These are phyloP conservation scores for Tauraco hartlaubi DNA, from an alignment of 2,797 vertebrate genomes.

Conservation along the genomic window DNA sequence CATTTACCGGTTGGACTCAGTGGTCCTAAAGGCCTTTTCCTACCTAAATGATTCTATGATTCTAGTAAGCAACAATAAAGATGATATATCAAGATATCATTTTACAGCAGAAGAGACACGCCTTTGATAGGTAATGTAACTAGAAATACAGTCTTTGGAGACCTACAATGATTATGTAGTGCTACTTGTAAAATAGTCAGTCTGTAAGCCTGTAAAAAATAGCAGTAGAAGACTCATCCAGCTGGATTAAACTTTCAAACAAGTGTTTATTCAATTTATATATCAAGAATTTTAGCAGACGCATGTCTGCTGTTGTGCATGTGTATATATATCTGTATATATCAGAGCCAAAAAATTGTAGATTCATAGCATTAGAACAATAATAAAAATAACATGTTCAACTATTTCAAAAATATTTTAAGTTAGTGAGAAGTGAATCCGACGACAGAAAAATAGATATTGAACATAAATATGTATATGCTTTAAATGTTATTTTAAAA, in stretches of 20 bases:
- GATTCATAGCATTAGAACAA: fast-evolving
- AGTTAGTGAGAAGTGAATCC: background rate
- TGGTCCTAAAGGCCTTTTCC: background rate
- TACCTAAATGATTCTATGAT: background rate
- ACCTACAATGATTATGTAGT: fast-evolving
- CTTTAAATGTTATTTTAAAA: background rate
- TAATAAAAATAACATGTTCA: background rate
- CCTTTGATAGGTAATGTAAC: background rate
- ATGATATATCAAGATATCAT: background rate
- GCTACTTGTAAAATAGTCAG: background rate
- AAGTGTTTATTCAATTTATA: background rate
- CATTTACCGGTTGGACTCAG: background rate
- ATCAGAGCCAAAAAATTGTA: background rate
- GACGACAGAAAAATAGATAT: background rate
- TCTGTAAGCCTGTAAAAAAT: background rate
- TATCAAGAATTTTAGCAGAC: background rate
- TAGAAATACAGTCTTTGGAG: background rate
- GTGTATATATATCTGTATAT: background rate
- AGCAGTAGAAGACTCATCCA: background rate
- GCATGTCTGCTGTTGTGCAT: too few relatives aligned
- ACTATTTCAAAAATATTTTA: background rate
- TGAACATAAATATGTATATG: background rate
- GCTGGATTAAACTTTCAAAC: background rate
- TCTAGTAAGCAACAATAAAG: background rate
- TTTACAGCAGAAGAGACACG: background rate